phyloP scores from a whole-genome alignment of 2,113 vertebrate genomes.

The Sceloporus tristichus region DNA sequence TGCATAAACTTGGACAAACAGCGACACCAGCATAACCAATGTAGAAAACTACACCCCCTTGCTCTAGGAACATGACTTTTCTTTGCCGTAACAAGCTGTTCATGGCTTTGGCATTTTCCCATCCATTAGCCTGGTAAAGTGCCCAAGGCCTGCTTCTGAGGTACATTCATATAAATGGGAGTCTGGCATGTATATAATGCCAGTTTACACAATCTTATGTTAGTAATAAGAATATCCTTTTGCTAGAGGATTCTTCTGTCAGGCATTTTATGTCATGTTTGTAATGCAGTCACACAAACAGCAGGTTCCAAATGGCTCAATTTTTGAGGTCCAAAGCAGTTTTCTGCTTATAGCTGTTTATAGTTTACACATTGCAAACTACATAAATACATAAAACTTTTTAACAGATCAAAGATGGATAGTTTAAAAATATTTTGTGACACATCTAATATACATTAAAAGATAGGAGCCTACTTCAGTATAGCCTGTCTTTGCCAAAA shows the following conservation, averaged over 20 bases:
- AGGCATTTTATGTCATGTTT: neutral
- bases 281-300: neutral
- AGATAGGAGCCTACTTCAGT: neutral
- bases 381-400: conserved; percentile 10
- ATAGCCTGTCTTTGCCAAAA: neutral
- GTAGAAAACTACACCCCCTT: conserved; percentile 39
- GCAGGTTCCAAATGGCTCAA: neutral
- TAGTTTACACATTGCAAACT: neutral
- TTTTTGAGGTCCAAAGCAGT: neutral
- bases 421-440: neutral
- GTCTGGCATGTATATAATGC: conserved; percentile 8
- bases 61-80: conserved; percentile 33
- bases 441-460: neutral
- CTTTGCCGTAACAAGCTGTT: conserved; percentile 37
- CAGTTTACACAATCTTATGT: conserved; percentile 38
- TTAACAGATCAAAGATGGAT: neutral
- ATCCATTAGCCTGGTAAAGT: conserved; percentile 20
- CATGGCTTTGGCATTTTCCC: conserved; percentile 27
- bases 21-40: conserved; percentile 41
- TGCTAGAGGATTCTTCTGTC: neutral
- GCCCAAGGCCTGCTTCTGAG: neutral
- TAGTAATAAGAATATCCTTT: conserved; percentile 32
- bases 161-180: neutral
- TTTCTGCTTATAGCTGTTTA: neutral
- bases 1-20: conserved; percentile 30